These are phyloP conservation scores for Vulpes lagopus DNA, from an alignment of 2,113 vertebrate genomes.

Conservation along the genomic window DNA sequence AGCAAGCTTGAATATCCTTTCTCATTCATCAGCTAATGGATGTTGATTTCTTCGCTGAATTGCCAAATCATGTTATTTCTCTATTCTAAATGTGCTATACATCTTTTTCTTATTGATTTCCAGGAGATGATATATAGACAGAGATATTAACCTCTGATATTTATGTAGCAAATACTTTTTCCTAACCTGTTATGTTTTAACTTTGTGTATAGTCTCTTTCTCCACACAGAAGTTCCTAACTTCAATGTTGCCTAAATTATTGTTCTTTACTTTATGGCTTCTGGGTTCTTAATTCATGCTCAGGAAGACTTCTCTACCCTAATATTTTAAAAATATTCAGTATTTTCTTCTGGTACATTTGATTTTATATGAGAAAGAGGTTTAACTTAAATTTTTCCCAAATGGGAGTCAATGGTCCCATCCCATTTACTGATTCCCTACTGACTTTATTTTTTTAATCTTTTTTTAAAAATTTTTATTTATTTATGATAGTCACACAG, in stretches of 20 bases:
- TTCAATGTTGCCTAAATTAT: conserved; percentile 50
- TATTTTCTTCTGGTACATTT: conserved; percentile 37
- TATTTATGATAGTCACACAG: too few species aligned
- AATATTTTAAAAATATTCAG: conserved; percentile 56
- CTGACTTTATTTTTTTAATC: too few species aligned
- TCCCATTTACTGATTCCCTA: conserved; percentile 29
- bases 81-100: conserved; percentile 37
- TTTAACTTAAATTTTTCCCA: conserved; percentile 46
- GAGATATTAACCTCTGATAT: conserved; percentile 33
- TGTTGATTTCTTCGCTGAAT: conserved; percentile 35
- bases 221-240: conserved; percentile 20
- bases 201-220: conserved; percentile 50
- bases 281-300: conserved; percentile 35
- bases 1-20: conserved; percentile 23
- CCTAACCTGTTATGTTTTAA: conserved; percentile 51
- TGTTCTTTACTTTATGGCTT: conserved; percentile 49
- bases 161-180: conserved; percentile 34
- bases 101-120: conserved; percentile 62
- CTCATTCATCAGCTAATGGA: conserved; percentile 32
- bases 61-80: conserved; percentile 44
- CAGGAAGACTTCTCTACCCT: conserved; percentile 9
- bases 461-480: too few species aligned
- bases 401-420: conserved; percentile 20
- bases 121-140: conserved; percentile 13
- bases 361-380: neutral